Base-by-base conservation (phyloP, 2,888 invertebrate species). In the Drosophila histrio region DNA sequence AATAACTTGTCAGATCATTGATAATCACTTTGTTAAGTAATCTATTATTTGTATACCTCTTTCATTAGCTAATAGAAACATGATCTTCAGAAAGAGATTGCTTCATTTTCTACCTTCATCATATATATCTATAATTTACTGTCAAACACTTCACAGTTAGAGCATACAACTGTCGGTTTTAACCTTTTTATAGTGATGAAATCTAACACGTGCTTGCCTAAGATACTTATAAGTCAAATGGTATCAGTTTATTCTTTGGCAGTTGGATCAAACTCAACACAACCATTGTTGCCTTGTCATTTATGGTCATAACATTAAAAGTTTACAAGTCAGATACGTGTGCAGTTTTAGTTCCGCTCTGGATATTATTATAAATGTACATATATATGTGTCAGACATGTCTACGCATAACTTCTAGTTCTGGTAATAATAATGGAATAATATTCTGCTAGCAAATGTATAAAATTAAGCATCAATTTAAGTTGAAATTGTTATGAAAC, bases 141-240 rank as follows among this genome's bases (percentile, higher is more conserved):
- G n/a, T n/a, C n/a, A n/a, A n/a, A n/a, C n/a, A n/a, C n/a, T n/a
- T n/a, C n/a, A n/a, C n/a, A n/a, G n/a, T n/a, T n/a, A n/a, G n/a
- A 28, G 8, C 3, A 34, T 13, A 15, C 24, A 24, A 24, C 2
- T 4, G 4, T n/a, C n/a, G n/a, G n/a, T 9, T 3, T 21, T 1
- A 11, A 34, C 5, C n/a, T 32, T 0, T 21, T 21, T 15, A 19
- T 3, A 22, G 11, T 17, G 47, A 39, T 34, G 7, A 32, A 9
- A 39, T 28, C 21, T n/a, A 13, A 46, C 71, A 52, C 57, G 71
- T 57, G 64, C 34, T 30, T 30, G 13, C 28, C 32, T 2, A 9
- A 30, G 30, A 21, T 17, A 6, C 17, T 11, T 13, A 36, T 39
- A 24, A 7, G 22, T 50, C 17, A 69, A 69, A 32, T 54, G 6